Base-by-base conservation (phyloP, 2,888 invertebrate genomes). In the Morinoia aosen region DNA sequence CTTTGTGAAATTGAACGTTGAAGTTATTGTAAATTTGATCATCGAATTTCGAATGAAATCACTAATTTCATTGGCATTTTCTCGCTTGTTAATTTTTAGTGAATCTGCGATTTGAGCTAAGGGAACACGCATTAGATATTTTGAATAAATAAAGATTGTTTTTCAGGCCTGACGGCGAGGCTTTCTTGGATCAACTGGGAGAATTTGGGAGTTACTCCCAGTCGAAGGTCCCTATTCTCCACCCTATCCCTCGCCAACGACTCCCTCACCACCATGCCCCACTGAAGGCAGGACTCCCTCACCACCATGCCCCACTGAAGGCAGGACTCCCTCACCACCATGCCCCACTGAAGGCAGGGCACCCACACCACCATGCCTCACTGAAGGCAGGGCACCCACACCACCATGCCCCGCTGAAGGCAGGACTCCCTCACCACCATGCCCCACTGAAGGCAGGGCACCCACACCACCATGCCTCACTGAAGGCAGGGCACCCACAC, bases 101-200 rank as follows among this genome's bases (percentile, higher is more conserved):
- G 48, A 48, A 48, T 48, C 48, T 48, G 48, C 48, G 48, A 48
- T 48, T 48, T 48, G 5, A 48, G 48, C 2, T 48, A 48, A n/a
- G 48, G 3, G 48, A 25, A 16, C 76, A 16, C 7, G 1, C 7
- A 4, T 25, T 1, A 76, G 2, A 7, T 33, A 76, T 76, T 16
- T 76, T 91, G 19, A 39, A 91, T 19, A 94, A 56, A 48, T n/a
- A 16, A 94, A 58, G 33, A 93, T 94, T 39, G 3, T 61, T 58
- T 95, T 64, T 64, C 97, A 99, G 99, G 99, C 98, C 97, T 99
- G 97, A 99, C 99, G 0, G 99, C 99, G 0, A 98, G 99, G 95
- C 98, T 99, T 58, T 99, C 99, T 0, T 99, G 99, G 99, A 99
- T 99, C 97, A 99, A 99, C 97, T 99, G 99, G 99, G 99, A 99